phyloP scores from a whole-genome alignment of 2,888 invertebrate genomes.

The Odontocolon sp. region DNA sequence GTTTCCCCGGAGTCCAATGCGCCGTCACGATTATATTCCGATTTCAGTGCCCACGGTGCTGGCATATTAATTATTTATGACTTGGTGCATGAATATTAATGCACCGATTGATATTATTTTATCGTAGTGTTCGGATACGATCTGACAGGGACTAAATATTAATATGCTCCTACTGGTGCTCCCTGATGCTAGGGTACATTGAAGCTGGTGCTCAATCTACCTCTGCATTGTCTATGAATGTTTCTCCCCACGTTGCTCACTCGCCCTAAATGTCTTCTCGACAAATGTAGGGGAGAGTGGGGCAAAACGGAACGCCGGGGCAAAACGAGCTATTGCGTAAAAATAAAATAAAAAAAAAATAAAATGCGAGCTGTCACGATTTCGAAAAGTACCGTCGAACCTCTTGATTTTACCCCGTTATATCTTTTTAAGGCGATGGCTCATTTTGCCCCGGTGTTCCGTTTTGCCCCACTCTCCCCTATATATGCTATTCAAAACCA shows the following conservation, averaged over 20 bases:
- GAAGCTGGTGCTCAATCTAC: background rate
- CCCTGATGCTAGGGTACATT: background rate
- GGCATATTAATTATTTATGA: constrained; percentile 51
- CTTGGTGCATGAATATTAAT: constrained; percentile 51
- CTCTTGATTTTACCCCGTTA: no score
- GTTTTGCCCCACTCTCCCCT: no score
- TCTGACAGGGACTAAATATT: constrained; percentile 37
- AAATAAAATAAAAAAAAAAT: no score
- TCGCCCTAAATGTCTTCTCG: background rate
- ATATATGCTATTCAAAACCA: no score
- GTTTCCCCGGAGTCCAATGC: constrained; percentile 15
- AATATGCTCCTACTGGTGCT: constrained; percentile 1
- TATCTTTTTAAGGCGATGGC: no score
- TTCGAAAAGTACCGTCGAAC: no score
- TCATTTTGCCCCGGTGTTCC: no score
- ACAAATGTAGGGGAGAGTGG: constrained; percentile 1
- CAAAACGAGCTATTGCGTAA: no score
- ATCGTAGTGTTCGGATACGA: constrained; percentile 3
- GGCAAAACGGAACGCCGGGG: background rate
- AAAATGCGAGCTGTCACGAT: no score
- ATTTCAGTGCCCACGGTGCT: constrained; percentile 19
- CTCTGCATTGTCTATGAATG: background rate
- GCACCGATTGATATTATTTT: constrained; percentile 44
- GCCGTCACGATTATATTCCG: constrained; percentile 30
- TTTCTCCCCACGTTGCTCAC: background rate